phyloP scores from a whole-genome alignment of 2,888 invertebrate species.

The Ophion slaviceki region DNA sequence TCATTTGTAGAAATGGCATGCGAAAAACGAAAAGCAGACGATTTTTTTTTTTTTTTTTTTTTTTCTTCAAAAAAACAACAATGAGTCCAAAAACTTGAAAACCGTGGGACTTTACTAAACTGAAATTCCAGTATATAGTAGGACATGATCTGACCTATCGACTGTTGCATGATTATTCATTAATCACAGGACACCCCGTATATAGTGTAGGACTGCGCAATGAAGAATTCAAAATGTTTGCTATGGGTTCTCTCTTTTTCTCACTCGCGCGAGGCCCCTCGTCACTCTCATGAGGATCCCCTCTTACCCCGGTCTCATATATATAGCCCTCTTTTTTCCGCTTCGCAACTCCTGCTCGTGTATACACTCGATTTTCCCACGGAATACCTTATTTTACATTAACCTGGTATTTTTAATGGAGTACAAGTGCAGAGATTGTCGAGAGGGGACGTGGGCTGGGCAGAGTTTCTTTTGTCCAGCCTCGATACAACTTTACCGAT shows the following conservation, averaged over 20 bases:
- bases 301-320: constrained; percentile 48
- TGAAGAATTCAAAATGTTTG: not conserved
- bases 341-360: constrained; percentile 8
- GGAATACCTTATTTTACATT: constrained; percentile 38
- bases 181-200: not conserved
- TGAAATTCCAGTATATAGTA: no score
- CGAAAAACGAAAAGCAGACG: no score
- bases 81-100: no score
- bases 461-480: not conserved
- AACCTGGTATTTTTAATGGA: constrained; percentile 30
- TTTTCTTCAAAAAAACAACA: no score
- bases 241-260: constrained; percentile 1
- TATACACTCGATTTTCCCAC: constrained; percentile 60
- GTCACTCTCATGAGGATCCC: constrained; percentile 12
- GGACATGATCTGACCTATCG: no score
- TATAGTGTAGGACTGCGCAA: constrained; percentile 2
- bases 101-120: no score
- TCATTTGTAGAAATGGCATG: no score
- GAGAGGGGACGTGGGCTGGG: not conserved
- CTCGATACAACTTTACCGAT: not conserved
- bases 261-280: not conserved
- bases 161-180: no score
- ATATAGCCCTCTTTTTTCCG: not conserved
- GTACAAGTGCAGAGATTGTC: constrained; percentile 12
- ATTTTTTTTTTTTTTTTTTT: no score